Conservation (phyloP, 64 coral and sea anemone genomes). For the Cladopsammia gracilis region DNA sequence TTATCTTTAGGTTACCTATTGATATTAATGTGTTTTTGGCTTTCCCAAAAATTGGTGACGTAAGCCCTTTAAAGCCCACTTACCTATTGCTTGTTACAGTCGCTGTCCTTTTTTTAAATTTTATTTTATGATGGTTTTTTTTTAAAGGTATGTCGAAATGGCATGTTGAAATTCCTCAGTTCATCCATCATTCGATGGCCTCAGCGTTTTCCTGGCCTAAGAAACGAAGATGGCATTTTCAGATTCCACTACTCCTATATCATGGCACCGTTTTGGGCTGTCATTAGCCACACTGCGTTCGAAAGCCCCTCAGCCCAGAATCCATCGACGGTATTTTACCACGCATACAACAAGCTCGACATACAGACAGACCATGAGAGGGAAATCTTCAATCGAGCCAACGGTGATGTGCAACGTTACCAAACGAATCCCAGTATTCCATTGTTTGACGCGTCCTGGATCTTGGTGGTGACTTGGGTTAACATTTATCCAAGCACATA, state of each 20-base stretch:
- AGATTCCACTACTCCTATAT: constrained; percentile 27
- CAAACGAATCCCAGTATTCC: constrained; percentile 60
- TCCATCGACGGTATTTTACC: constrained; percentile 58
- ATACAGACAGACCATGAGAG: neutral
- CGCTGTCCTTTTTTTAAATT: too few relatives aligned
- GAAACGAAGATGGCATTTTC: neutral
- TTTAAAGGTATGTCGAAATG: constrained; percentile 70
- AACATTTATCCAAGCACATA: constrained; percentile 38
- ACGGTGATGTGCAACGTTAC: constrained; percentile 50
- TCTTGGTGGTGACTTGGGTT: constrained; percentile 73
- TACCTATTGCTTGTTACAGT: too few relatives aligned
- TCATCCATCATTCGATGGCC: constrained; percentile 16
- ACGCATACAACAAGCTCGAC: constrained; percentile 20
- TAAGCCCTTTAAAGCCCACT: too few relatives aligned
- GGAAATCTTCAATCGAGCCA: constrained; percentile 53
- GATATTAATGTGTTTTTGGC: too few relatives aligned
- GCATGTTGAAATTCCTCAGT: constrained; percentile 45
- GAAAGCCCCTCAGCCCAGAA: neutral
- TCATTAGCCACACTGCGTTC: constrained; percentile 25
- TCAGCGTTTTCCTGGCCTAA: constrained; percentile 3
- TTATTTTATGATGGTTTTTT: neutral
- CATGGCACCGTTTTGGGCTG: constrained; percentile 64
- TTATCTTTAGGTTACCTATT: too few relatives aligned
- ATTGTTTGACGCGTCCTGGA: constrained; percentile 61
- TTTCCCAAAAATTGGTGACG: too few relatives aligned